Percentiles rank a stretch among this genome's conserved stretches.
Evolutionary conservation across 2,113 vertebrate species (phyloP).

Genomic region (Sterna hirundo): DNA sequence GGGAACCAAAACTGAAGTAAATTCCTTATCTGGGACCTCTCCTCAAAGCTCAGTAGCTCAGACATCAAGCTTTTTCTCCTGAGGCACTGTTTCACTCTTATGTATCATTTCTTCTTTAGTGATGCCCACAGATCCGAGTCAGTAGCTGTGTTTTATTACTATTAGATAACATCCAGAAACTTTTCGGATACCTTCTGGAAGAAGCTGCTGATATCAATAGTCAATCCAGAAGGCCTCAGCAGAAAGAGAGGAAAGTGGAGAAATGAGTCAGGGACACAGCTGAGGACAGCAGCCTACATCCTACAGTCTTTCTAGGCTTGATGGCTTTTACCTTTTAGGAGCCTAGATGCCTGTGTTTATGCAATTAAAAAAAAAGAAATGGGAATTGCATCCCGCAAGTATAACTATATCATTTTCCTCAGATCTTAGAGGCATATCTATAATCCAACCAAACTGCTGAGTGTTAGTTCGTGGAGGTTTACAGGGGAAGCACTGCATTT

Average conservation of each 20-base stretch:
- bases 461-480: constrained; percentile 65
- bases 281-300: neutral
- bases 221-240: neutral
- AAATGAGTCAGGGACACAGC: neutral
- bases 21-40: neutral
- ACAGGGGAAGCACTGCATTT: constrained; percentile 63
- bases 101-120: neutral
- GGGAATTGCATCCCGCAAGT: constrained; percentile 29
- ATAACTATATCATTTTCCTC: constrained; percentile 40
- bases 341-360: neutral
- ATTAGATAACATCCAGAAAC: neutral
- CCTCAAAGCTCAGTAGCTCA: neutral
- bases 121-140: neutral
- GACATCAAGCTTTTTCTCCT: neutral
- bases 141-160: neutral
- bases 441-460: constrained; percentile 70
- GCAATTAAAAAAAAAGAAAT: neutral
- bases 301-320: neutral
- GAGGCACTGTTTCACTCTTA: neutral
- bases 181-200: neutral
- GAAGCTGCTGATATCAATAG: neutral
- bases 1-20: neutral
- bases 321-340: neutral
- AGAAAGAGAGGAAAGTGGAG: neutral
- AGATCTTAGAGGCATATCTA: constrained; percentile 39